Evolutionary conservation across 2,797 vertebrate genomes (phyloP).

Genomic region (Florisuga fusca): DNA sequence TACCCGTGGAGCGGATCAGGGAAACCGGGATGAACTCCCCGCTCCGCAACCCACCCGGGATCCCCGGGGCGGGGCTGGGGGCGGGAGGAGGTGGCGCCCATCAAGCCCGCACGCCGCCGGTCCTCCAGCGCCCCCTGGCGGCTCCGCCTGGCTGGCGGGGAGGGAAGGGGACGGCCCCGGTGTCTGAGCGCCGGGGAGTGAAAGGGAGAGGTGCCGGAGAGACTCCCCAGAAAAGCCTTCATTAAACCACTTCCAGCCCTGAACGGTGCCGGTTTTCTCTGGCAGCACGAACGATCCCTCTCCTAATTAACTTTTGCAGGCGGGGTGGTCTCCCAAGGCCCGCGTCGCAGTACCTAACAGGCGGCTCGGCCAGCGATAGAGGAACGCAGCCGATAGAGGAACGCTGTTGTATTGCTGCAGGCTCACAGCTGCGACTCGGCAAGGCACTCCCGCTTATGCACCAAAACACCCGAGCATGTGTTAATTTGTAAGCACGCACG

Average conservation of each 20-base stretch:
- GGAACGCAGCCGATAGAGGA: not conserved
- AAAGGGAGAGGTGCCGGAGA: not conserved
- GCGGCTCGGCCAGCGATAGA: not conserved
- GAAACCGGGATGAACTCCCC: fast-evolving
- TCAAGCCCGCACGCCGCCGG: not conserved
- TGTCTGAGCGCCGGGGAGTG: not conserved
- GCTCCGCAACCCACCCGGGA: not conserved
- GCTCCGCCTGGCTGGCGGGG: not conserved
- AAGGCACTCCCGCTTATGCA: not conserved
- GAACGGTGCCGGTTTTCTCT: not conserved
- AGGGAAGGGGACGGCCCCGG: too few species aligned
- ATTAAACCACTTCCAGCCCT: not conserved
- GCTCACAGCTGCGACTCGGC: slow-evolving; percentile 23
- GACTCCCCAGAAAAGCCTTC: not conserved
- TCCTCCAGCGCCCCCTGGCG: not conserved
- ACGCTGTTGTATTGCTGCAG: not conserved
- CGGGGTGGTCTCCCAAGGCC: not conserved
- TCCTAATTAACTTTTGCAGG: not conserved
- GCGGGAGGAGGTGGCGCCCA: too few species aligned
- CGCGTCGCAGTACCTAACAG: not conserved
- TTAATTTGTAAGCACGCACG: not conserved
- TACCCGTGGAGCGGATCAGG: too few species aligned
- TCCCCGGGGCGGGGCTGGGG: too few species aligned
- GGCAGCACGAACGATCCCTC: fast-evolving
- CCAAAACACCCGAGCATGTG: not conserved